Conservation (phyloP, 2,888 invertebrate genomes). For the Labia minor region DNA sequence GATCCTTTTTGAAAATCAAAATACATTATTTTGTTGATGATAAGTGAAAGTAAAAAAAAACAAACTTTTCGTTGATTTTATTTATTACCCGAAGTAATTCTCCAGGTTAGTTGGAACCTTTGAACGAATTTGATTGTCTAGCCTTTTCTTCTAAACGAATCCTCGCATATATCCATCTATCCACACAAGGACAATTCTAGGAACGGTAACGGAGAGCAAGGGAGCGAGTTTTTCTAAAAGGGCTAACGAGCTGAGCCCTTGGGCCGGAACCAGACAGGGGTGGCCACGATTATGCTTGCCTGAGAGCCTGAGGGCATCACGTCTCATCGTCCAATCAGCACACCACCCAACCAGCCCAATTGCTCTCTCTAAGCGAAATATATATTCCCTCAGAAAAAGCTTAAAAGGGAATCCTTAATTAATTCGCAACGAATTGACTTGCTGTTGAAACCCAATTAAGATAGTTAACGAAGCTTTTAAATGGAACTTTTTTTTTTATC, state of each 20-base stretch:
- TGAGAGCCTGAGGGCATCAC: background rate
- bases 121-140: no score
- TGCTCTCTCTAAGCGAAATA: background rate
- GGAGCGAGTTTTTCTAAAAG: background rate
- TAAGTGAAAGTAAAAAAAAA: no score
- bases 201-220: background rate
- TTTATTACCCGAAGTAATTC: no score
- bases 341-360: background rate
- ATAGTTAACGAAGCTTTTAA: slow-evolving; percentile 5
- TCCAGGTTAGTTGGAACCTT: no score
- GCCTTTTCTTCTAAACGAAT: no score
- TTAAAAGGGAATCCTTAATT: slow-evolving; percentile 1
- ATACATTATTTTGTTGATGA: no score
- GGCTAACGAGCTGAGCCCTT: slow-evolving; percentile 13
- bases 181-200: background rate
- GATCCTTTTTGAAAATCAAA: no score
- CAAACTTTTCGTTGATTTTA: no score
- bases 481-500: background rate
- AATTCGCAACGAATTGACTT: slow-evolving; percentile 7
- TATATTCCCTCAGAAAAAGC: slow-evolving; percentile 8
- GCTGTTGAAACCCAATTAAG: background rate
- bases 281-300: background rate
- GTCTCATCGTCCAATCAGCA: background rate
- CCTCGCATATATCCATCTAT: no score
- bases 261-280: background rate